Conservation (phyloP, 1,140 invertebrate genomes). For the Andrena cerasifolii region DNA sequence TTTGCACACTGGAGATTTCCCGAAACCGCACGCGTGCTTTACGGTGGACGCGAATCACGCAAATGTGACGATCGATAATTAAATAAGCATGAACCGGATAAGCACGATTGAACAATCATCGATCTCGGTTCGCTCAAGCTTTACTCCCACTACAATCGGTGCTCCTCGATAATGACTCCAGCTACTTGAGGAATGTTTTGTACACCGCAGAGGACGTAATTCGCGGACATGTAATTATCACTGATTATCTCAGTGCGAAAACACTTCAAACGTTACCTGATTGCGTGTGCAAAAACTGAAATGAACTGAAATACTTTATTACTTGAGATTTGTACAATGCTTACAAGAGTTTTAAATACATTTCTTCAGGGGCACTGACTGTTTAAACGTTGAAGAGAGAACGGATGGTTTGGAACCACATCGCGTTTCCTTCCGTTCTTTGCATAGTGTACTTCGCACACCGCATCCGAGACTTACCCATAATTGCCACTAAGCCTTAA, state of each 20-base stretch:
- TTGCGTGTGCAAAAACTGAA: too few relatives aligned
- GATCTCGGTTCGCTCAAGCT: too few relatives aligned
- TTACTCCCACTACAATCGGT: background rate
- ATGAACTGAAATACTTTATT: slow-evolving; percentile 44
- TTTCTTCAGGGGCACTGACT: background rate
- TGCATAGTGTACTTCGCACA: background rate
- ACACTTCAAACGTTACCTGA: too few relatives aligned
- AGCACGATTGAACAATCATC: background rate
- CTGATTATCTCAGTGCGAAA: too few relatives aligned
- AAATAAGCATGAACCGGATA: background rate
- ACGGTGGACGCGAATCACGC: background rate
- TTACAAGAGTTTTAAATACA: slow-evolving; percentile 48
- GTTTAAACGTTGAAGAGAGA: background rate
- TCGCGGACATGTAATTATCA: too few relatives aligned
- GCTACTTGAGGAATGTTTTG: too few relatives aligned
- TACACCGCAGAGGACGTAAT: too few relatives aligned
- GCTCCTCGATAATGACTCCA: too few relatives aligned
- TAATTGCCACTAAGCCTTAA: slow-evolving; percentile 42
- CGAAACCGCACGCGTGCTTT: background rate
- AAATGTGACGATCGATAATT: slow-evolving; percentile 28
- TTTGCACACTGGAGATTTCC: slow-evolving; percentile 9
- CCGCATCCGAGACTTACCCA: background rate
- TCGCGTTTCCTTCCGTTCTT: background rate
- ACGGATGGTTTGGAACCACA: slow-evolving; percentile 3
- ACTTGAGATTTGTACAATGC: slow-evolving; percentile 52